Evolutionary conservation across 1,140 invertebrate genomes (phyloP).

Genomic region (Agrilus planipennis): DNA sequence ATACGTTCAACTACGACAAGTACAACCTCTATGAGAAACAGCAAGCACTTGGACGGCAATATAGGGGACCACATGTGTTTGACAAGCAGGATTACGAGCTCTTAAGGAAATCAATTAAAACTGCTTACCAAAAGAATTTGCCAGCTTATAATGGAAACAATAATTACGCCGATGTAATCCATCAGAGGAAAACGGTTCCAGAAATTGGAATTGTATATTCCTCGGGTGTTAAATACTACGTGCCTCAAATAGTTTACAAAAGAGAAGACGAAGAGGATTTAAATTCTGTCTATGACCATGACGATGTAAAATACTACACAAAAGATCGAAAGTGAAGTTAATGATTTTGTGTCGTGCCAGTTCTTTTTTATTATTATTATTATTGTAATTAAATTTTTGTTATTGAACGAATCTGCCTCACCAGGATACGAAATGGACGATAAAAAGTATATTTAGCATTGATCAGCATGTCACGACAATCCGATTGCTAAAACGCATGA

Average conservation of each 20-base stretch:
- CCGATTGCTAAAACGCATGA: too few species aligned
- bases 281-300: constrained; percentile 28
- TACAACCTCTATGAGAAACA: constrained; percentile 21
- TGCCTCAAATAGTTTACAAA: constrained; percentile 23
- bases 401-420: too few species aligned
- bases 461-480: too few species aligned
- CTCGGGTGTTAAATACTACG: constrained; percentile 30
- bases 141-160: neutral
- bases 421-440: too few species aligned
- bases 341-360: too few species aligned
- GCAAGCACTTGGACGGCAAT: constrained; percentile 20
- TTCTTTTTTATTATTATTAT: too few species aligned
- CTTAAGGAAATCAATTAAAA: constrained; percentile 5
- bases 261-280: constrained; percentile 14
- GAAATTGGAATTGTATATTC: constrained; percentile 31
- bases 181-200: constrained; percentile 20
- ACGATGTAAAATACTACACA: constrained; percentile 26
- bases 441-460: too few species aligned
- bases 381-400: too few species aligned
- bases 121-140: neutral
- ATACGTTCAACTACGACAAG: constrained; percentile 20
- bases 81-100: constrained; percentile 24
- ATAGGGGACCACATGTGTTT: constrained; percentile 30
- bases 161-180: neutral
- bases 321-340: too few species aligned